Base-by-base conservation (phyloP, 2,888 invertebrate species). In the Drosophila infuscata region DNA sequence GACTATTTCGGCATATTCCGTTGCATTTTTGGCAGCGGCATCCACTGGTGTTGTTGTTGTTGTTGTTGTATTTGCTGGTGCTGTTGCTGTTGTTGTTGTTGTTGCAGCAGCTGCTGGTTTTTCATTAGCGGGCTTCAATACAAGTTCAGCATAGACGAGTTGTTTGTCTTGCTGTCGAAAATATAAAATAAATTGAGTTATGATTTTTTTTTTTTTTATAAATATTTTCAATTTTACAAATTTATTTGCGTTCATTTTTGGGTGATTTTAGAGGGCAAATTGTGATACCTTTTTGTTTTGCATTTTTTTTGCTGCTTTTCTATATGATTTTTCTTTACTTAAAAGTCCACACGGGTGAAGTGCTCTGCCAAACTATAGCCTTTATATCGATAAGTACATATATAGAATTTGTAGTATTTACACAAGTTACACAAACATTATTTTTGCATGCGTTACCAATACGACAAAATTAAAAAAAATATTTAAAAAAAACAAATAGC, bases 1-100 rank as follows among this genome's bases (percentile, higher is more conserved):
- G 0, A 97, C 95, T 65, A 97, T 97, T 92, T 97, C 97, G 0
- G 97, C 97, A 92, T 97, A 97, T 86, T 96, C 96, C 4, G 96
- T 96, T 89, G 95, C 95, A 78, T 95, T 96, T 87, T 93, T 95
- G 43, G 91, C 88, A 92, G 93, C 56, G 93, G 91, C 43, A 57
- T 80, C 81, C 46, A 51, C 68, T 33, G 77, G 73, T 65, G 69
- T 61, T 74, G 74, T 33, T 93, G 43, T 93, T 56, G 69, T 29
- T 51, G 65, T 38, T 41, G 66, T 62, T 64, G 71, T 38, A 30
- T 52, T 46, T 17, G 66, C n/a, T 71, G 63, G 35, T 46, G 63
- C 68, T 57, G 76, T 20, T 91, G 92, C n/a, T 46, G 83, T 4
- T 93, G 46, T 92, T 91, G 70, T 15, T 64, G 74, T 46, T 48